A percentile compares a stretch with the other conserved stretches of the same genome.
Evolutionary conservation across 2,888 invertebrate genomes (phyloP).

Genomic region (Synergus laeviventris): DNA sequence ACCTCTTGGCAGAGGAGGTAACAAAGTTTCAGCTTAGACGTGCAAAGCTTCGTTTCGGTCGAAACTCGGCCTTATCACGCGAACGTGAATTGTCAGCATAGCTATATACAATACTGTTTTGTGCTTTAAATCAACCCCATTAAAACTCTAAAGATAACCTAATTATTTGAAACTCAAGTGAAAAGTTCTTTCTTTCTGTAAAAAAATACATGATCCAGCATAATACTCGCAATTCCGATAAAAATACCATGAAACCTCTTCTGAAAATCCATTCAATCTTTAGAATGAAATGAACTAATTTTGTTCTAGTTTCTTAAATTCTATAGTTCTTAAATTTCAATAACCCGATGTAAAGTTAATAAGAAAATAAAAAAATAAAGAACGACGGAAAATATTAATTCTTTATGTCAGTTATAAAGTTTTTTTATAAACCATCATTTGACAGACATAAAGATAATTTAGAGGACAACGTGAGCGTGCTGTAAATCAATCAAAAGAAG

Average conservation of each 20-base stretch:
- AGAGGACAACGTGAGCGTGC: background rate
- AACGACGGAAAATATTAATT: background rate
- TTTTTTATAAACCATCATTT: background rate
- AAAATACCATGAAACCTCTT: too few species aligned
- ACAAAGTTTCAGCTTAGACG: slow-evolving; percentile 44
- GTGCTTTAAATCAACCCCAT: slow-evolving; percentile 1
- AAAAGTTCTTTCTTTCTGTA: background rate
- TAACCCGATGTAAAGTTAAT: background rate
- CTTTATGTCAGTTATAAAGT: background rate
- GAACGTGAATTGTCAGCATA: slow-evolving; percentile 30
- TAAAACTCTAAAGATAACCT: background rate
- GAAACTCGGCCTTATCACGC: slow-evolving; percentile 41
- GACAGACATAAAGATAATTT: background rate
- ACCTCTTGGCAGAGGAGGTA: slow-evolving; percentile 46
- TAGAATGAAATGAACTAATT: too few species aligned
- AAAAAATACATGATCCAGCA: too few species aligned
- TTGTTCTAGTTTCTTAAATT: too few species aligned
- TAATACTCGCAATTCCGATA: too few species aligned
- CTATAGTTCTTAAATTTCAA: background rate
- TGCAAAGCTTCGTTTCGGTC: slow-evolving; percentile 42
- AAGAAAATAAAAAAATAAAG: background rate
- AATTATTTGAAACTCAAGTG: background rate
- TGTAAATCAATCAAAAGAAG: background rate
- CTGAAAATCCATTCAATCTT: too few species aligned
- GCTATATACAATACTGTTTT: background rate